phyloP scores from a whole-genome alignment of 2,113 vertebrate genomes.

The Prunella himalayana region DNA sequence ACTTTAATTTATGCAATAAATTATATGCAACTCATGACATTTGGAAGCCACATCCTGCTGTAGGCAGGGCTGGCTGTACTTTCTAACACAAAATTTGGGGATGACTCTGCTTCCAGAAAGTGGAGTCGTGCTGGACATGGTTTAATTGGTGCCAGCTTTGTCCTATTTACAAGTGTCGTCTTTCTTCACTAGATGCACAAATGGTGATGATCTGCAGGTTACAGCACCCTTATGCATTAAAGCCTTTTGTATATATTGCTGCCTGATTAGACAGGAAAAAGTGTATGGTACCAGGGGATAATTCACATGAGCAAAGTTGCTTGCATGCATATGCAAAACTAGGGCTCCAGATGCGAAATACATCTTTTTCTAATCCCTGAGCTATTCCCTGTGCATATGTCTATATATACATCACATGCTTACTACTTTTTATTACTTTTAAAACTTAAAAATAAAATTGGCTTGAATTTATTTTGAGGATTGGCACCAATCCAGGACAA shows the following conservation, averaged over 20 bases:
- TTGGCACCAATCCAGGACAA: background rate
- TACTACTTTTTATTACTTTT: slow-evolving; percentile 29
- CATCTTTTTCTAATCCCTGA: slow-evolving; percentile 13
- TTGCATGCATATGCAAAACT: background rate
- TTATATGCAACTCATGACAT: background rate
- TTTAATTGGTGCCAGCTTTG: slow-evolving; percentile 39
- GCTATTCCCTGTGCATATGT: background rate
- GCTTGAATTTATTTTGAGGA: background rate
- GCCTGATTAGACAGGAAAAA: slow-evolving; percentile 18
- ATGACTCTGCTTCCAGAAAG: slow-evolving; percentile 47
- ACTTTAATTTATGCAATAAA: background rate
- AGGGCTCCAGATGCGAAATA: background rate
- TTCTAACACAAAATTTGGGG: background rate
- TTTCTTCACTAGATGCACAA: slow-evolving; percentile 7
- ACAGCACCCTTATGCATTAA: background rate
- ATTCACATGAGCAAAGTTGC: background rate
- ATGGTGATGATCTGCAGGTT: background rate
- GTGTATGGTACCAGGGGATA: background rate
- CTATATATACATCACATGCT: background rate
- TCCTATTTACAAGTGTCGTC: background rate
- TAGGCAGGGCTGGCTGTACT: slow-evolving; percentile 25
- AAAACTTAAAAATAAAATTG: slow-evolving; percentile 43
- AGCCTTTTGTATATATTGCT: background rate
- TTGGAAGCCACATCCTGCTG: slow-evolving; percentile 52
- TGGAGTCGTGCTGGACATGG: background rate